These are phyloP conservation scores for Nothoprocta pentlandii DNA, from an alignment of 2,113 vertebrate genomes.

Conservation along the genomic window DNA sequence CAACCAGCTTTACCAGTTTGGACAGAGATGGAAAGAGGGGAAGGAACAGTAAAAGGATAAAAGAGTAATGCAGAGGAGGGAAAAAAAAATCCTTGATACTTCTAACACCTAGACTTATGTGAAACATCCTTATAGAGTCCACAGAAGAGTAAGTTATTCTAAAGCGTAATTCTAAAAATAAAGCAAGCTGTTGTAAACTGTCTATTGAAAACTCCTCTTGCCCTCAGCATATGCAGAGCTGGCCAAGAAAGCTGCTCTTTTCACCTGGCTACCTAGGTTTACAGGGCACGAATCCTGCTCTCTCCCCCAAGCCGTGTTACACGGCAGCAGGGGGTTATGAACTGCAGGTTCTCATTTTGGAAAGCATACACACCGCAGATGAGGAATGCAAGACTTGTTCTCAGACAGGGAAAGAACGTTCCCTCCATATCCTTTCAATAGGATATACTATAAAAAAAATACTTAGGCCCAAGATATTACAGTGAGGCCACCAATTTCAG, in stretches of 20 bases:
- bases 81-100: background rate
- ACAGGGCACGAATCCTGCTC: background rate
- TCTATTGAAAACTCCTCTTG: background rate
- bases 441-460: rapidly evolving
- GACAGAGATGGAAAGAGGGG: background rate
- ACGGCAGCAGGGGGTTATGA: background rate
- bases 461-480: background rate
- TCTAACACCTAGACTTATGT: background rate
- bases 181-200: background rate
- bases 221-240: rapidly evolving
- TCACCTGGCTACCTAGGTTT: background rate
- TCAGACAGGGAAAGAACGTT: background rate
- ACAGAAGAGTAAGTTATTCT: background rate
- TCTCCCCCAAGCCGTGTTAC: background rate
- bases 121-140: background rate
- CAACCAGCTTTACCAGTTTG: background rate
- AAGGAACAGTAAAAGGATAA: background rate
- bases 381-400: background rate
- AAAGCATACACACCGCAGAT: background rate
- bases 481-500: background rate
- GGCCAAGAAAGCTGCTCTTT: background rate
- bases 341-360: background rate
- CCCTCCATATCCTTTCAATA: background rate
- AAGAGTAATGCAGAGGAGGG: background rate
- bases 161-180: background rate